phyloP scores from a whole-genome alignment of 1,140 invertebrate species.

The fruit fly (Drosophila melanogaster) region Release_6_plus_ISO1_MT NT_033777.3:14502501-14503000 shows the following conservation, averaged over 20 bases:
- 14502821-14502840: background rate
- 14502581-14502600: conserved; percentile 75
- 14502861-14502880: conserved; percentile 75
- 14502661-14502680: background rate
- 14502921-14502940: conserved; percentile 82
- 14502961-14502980: conserved; percentile 53
- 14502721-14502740: conserved; percentile 74
- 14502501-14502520: conserved; percentile 26
- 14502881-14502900: conserved; percentile 69
- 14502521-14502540: conserved; percentile 37
- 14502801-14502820: background rate
- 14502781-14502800: conserved; percentile 64
- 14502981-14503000: conserved; percentile 35
- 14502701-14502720: conserved; percentile 67
- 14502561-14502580: conserved; percentile 70
- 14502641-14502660: conserved; percentile 33
- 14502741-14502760: conserved; percentile 64
- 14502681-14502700: conserved; percentile 59
- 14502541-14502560: conserved; percentile 46
- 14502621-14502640: conserved; percentile 46
- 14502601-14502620: conserved; percentile 55
- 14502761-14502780: too few relatives aligned
- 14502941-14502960: conserved; percentile 83
- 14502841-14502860: conserved; percentile 52
- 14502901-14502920: conserved; percentile 64